phyloP scores from a whole-genome alignment of 2,797 vertebrate species.

The Tokudaia tokunoshimensis region DNA sequence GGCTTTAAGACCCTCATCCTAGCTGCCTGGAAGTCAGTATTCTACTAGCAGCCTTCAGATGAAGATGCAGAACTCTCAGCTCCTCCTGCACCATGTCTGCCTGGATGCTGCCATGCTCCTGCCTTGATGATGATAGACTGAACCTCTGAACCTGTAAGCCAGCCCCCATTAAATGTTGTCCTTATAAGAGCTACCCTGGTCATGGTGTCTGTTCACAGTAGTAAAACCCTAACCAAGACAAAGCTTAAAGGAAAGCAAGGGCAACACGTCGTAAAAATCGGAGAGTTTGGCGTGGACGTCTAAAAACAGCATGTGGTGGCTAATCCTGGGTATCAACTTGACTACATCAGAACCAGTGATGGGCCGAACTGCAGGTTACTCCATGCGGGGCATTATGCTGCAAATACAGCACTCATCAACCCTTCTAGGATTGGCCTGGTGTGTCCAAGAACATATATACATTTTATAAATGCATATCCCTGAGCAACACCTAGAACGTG shows the following conservation, averaged over 20 bases:
- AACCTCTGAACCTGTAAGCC: no score
- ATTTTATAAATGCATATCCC: not conserved
- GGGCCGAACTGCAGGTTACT: not conserved
- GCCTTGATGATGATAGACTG: no score
- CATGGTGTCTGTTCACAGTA: no score
- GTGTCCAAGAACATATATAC: not conserved
- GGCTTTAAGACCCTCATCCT: no score
- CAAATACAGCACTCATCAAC: not conserved
- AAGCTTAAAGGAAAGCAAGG: conserved; percentile 11
- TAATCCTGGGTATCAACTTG: not conserved
- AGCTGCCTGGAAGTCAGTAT: no score
- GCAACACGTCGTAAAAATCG: not conserved
- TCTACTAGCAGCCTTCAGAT: no score
- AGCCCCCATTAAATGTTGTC: no score
- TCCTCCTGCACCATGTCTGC: no score
- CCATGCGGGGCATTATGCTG: not conserved
- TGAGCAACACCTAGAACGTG: not conserved
- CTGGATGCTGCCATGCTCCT: no score
- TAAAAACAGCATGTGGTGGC: not conserved
- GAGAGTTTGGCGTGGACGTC: not conserved
- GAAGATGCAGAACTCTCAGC: no score
- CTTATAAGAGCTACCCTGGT: no score
- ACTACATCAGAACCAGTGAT: not conserved
- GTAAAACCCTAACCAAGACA: no score
- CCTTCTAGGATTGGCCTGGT: not conserved